phyloP scores from a whole-genome alignment of 23 tunicate genomes.

The Trididemnum clinides region DNA sequence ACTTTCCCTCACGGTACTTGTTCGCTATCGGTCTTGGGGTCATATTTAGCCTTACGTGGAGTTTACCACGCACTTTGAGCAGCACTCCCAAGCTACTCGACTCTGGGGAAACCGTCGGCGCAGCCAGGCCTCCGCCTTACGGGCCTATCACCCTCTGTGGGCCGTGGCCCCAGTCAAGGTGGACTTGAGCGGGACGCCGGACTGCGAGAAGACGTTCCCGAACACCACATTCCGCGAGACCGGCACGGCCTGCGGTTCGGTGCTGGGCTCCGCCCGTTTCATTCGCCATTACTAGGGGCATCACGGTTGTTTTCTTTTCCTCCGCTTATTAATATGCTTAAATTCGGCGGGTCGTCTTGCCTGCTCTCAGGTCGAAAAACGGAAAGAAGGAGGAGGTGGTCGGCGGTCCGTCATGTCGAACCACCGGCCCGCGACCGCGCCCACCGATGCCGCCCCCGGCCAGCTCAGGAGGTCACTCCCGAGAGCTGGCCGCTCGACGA shows the following conservation, averaged over 20 bases:
- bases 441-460: too few species aligned
- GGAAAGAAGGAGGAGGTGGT: too few species aligned
- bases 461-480: too few species aligned
- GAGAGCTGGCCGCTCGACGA: too few species aligned
- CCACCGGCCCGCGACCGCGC: too few species aligned
- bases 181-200: too few species aligned
- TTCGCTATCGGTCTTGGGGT: not conserved
- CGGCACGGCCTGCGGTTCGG: constrained; percentile 10
- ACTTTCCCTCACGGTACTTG: not conserved
- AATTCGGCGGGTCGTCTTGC: constrained; percentile 51
- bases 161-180: constrained; percentile 6
- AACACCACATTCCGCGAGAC: constrained; percentile 45
- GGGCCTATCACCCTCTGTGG: constrained; percentile 17
- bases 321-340: constrained; percentile 50
- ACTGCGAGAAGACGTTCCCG: too few species aligned
- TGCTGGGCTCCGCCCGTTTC: constrained; percentile 22
- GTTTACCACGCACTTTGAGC: not conserved
- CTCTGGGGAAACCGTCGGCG: not conserved
- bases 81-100: not conserved
- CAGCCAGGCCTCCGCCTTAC: not conserved
- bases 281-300: constrained; percentile 52
- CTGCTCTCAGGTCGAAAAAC: constrained; percentile 41
- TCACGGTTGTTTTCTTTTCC: constrained; percentile 50
- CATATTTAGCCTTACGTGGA: not conserved
- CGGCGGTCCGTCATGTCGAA: too few species aligned